Percentiles rank a stretch among this genome's conserved stretches.
These are phyloP conservation scores for Sclerurus mexicanus DNA, from an alignment of 2,113 vertebrate genomes.

Conservation along the genomic window DNA sequence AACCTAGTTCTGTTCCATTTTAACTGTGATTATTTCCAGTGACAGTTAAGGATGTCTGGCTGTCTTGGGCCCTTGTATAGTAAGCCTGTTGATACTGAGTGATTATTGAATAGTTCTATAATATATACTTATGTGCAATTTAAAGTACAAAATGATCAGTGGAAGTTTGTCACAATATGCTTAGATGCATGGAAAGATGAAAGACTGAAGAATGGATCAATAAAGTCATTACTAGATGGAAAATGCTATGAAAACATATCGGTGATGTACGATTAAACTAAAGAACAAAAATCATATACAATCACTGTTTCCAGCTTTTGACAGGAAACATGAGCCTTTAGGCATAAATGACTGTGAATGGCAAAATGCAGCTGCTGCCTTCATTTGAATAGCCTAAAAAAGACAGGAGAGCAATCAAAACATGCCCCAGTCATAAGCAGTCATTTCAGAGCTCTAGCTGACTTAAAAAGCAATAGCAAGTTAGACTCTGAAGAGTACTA, in stretches of 20 bases:
- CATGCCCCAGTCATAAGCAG: background rate
- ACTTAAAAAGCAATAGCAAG: background rate
- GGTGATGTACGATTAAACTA: slow-evolving; percentile 7
- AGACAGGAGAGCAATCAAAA: slow-evolving; percentile 42
- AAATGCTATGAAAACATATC: slow-evolving; percentile 28
- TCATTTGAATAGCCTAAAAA: slow-evolving; percentile 51
- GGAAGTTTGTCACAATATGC: background rate
- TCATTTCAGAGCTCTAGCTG: slow-evolving; percentile 20
- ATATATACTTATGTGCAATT: slow-evolving; percentile 20
- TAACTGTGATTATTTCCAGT: background rate
- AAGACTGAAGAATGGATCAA: slow-evolving; percentile 30
- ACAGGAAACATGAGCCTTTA: slow-evolving; percentile 55
- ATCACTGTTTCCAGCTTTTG: slow-evolving; percentile 42
- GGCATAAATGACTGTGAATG: slow-evolving; percentile 40
- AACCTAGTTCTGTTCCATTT: background rate
- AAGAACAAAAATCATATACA: slow-evolving; percentile 44
- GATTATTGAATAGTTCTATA: background rate
- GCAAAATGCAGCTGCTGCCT: slow-evolving; percentile 62
- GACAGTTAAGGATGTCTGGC: background rate
- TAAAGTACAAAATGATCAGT: background rate
- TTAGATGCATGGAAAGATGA: background rate
- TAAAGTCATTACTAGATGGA: slow-evolving; percentile 53
- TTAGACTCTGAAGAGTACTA: slow-evolving; percentile 22
- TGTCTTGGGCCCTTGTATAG: background rate
- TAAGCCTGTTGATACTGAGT: background rate